phyloP scores from a whole-genome alignment of 2,113 vertebrate species.

The Perca schrenkii region DNA sequence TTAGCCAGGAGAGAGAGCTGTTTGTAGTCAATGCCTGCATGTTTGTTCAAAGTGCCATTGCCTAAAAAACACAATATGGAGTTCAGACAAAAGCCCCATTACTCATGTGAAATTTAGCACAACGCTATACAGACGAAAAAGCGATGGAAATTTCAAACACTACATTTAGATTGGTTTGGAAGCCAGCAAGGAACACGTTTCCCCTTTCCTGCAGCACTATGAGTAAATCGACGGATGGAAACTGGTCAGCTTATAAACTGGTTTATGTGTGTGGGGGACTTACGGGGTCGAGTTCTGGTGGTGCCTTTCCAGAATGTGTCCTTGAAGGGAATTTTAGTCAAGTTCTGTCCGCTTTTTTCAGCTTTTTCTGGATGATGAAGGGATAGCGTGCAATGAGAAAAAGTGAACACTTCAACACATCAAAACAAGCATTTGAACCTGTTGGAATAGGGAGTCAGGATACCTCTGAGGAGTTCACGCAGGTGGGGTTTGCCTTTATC shows the following conservation, averaged over 20 bases:
- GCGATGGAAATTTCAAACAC: constrained; percentile 9
- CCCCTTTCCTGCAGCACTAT: constrained; percentile 10
- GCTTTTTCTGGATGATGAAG: constrained; percentile 87
- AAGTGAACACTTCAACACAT: not conserved
- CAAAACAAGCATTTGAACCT: not conserved
- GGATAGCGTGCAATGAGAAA: not conserved
- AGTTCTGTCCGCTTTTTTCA: constrained; percentile 95
- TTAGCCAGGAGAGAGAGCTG: constrained; percentile 91
- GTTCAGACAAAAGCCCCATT: constrained; percentile 1
- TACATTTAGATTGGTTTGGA: not conserved
- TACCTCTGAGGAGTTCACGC: constrained; percentile 90
- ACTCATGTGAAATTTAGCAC: constrained; percentile 2
- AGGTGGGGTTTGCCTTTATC: constrained; percentile 95
- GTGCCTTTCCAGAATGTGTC: constrained; percentile 99
- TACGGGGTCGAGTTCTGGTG: constrained; percentile 96
- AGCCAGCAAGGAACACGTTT: constrained; percentile 14
- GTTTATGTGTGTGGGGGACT: constrained; percentile 74
- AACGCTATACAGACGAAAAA: not conserved
- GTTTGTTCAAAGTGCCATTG: constrained; percentile 97
- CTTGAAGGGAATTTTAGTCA: constrained; percentile 95
- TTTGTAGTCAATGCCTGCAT: constrained; percentile 94
- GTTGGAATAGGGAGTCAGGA: not conserved
- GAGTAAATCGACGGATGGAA: constrained; percentile 14
- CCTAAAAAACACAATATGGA: constrained; percentile 81
- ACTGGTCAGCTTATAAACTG: constrained; percentile 12